Conservation (phyloP, 2,888 invertebrate genomes). For the Eupeodes latifasciatus region DNA sequence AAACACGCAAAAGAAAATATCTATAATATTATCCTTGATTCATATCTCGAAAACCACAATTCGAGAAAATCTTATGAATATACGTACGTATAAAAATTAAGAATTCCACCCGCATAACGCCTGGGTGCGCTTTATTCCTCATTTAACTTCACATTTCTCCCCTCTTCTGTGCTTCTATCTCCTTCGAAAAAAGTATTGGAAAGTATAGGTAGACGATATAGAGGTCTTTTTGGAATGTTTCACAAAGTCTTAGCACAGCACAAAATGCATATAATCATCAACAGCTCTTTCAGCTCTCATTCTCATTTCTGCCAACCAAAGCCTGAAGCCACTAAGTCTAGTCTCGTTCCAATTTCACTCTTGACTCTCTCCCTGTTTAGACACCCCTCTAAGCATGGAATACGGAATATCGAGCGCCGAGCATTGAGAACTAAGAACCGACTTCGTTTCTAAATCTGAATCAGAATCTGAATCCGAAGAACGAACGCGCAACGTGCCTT, state of each 20-base stretch:
- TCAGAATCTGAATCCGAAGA: conserved; percentile 5
- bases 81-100: conserved; percentile 47
- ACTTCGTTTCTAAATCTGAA: conserved; percentile 11
- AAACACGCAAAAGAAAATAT: conserved; percentile 8
- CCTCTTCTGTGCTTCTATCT: background rate
- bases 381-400: background rate
- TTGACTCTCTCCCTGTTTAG: background rate
- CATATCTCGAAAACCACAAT: conserved; percentile 53
- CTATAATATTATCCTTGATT: conserved; percentile 63
- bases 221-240: conserved; percentile 57
- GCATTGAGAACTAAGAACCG: background rate
- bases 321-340: conserved; percentile 70
- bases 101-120: conserved; percentile 71
- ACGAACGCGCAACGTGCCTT: conserved; percentile 33
- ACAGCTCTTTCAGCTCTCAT: background rate
- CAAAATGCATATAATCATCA: conserved; percentile 73
- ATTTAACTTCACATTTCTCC: background rate
- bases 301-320: conserved; percentile 8
- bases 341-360: conserved; percentile 58
- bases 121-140: conserved; percentile 33
- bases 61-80: conserved; percentile 41
- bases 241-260: conserved; percentile 70
- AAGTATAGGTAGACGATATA: background rate
- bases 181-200: background rate
- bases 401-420: background rate